Evolutionary conservation across 2,797 vertebrate species (phyloP), one percentile per base, ranked within the genome.

Genomic region (Phoebastria nigripes): DNA sequence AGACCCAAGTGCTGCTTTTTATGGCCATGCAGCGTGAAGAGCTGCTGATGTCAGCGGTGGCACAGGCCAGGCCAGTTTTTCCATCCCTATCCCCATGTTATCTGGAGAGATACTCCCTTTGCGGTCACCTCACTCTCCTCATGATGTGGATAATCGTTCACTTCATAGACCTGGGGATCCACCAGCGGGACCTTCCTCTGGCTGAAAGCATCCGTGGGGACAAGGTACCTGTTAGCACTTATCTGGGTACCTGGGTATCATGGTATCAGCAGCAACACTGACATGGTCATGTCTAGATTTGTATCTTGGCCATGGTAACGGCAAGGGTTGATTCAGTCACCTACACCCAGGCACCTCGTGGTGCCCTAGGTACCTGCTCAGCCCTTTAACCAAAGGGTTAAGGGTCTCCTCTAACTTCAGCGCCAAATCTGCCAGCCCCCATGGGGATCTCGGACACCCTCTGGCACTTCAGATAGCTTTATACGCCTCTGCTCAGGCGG

Each of bases 1-100:
- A 49, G 85, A 92, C 94, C 93, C 95, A 82, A 96, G 91, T 37
- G 91, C 94, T 96, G 93, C 96, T 96, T 96, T 96, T 96, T 96
- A 96, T 96, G 94, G 96, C 95, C 92, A 95, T 87, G 92, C 69
- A 96, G 90, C 0, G 0, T 67, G 76, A 92, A 41, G 84, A 93
- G 82, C 90, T 72, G 92, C 92, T 97, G 85, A 96, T 95, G 90
- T 95, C 90, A 93, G 90, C 6, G 35, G 87, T 89, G 61, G 55
- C 70, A 87, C 0, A 1, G 71, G 82, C 82, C 92, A 94, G 92
- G 69, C 65, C 76, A 79, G 74, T 93, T 96, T 94, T 96, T 92
- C 94, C 78, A 72, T 62, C 62, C 76, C 72, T 78, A 61, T 85
- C 70, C 63, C 65, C 76, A 62, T 1, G 3, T 86, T 73, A 79